These are phyloP conservation scores for Monopis laevigella DNA, from an alignment of 2,888 invertebrate genomes.

Conservation along the genomic window DNA sequence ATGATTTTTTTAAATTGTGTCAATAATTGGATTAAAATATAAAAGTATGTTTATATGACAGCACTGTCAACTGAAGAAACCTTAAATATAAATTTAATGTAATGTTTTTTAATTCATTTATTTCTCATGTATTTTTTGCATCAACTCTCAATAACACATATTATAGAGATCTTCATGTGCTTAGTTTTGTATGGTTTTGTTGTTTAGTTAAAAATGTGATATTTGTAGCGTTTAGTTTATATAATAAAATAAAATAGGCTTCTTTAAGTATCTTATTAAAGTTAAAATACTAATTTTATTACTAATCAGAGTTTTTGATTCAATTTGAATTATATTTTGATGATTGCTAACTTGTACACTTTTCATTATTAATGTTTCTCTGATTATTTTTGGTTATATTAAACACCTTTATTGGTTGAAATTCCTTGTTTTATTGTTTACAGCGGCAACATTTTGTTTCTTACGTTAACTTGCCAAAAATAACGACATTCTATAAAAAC, in stretches of 20 bases:
- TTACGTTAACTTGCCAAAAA: no score
- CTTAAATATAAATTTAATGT: background rate
- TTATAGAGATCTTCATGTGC: no score
- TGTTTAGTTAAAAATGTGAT: slow-evolving; percentile 12
- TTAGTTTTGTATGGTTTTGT: slow-evolving; percentile 7
- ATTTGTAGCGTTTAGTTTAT: slow-evolving; percentile 9
- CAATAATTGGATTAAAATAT: slow-evolving; percentile 37
- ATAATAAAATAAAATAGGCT: no score
- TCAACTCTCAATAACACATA: no score
- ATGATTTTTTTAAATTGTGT: no score
- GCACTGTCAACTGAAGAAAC: no score
- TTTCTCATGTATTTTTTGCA: no score
- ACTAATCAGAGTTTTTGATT: background rate
- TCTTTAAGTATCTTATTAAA: slow-evolving; percentile 5
- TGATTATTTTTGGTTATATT: slow-evolving; percentile 11
- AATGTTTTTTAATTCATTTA: background rate
- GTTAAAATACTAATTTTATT: background rate
- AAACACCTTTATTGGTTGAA: slow-evolving; percentile 12
- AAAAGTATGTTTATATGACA: no score
- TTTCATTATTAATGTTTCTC: background rate
- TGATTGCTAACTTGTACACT: background rate
- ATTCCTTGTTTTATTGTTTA: background rate
- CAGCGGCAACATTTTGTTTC: no score
- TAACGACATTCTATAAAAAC: no score
- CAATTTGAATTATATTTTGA: slow-evolving; percentile 1